Base-by-base conservation (phyloP, 2,113 vertebrate species). In the Corydoras sp. region DNA sequence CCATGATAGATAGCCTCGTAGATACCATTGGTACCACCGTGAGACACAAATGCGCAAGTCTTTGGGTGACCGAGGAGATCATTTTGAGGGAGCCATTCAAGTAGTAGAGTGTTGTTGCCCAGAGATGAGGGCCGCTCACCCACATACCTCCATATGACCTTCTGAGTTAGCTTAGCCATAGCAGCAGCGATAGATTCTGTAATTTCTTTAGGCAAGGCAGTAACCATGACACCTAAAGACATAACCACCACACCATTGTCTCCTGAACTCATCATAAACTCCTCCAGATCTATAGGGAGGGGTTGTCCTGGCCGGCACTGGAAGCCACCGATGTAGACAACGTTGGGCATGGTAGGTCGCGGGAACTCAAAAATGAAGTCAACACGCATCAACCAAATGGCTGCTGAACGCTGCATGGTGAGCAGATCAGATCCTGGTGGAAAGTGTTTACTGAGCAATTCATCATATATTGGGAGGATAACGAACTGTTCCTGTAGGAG, bases 1-100 rank as follows among this genome's bases (percentile, higher is more conserved):
- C 84, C 88, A 5, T 89, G 83, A 73, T 84, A 89, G 63, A 90
- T 89, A 66, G 88, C 88, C 58, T 91, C 88, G 5, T 86, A 89
- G 24, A 90, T 14, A 0, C 85, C 85, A 9, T 90, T 91, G 62
- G 85, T 90, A 35, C 89, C 89, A 54, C 88, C 89, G 2, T 91
- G 89, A 13, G 89, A 77, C 0, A 90, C 83, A 58, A 91, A 90
- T 5, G 65, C 82, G 0, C 79, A 80, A 5, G 85, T 89, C 66
- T 88, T 88, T 10, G 89, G 82, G 76, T 90, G 89, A 18, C 88
- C 89, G 30, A 91, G 78, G 43, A 91, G 75, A 63, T 90, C 84
- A 0, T 80, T 90, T 71, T 90, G 89, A 31, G 89, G 89, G 9
- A 90, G 9, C 89, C 89, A 91, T 3, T 86, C 13, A 51, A 86